Evolutionary conservation across 2,113 vertebrate species (phyloP), one percentile per base, ranked within the genome.

Genomic region (Cepphus grylle): DNA sequence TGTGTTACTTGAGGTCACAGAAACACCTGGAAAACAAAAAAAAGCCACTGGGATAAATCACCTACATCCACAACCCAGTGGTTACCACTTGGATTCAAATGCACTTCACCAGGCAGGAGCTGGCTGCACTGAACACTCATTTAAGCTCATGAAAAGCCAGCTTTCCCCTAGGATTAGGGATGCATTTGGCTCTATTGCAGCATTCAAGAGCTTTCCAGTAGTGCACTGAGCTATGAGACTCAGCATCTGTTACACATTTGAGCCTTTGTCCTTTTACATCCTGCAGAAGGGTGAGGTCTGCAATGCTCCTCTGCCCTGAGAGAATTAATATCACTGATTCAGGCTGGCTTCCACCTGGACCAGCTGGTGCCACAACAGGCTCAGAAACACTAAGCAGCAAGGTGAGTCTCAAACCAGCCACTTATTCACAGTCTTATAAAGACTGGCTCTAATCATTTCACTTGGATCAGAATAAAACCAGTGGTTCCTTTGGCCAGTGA

Each of bases 1-100:
- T 65, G 98, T 98, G 96, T 98, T 98, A 95, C 96, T 98, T 86
- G 98, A 99, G 83, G 99, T 99, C 93, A 98, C 99, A 8, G 99
- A 99, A 83, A 99, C 98, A 96, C 99, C 99, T 98, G 98, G 29
- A 95, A 95, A 86, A 88, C 55, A 79, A 87, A 92, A 74, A 79
- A 83, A 88, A 84, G 58, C 21, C 59, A 38, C 27, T 27, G n/a
- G 63, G 12, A 78, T 76, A 72, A 45, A 71, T 61, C 32, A 61
- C 11, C 10, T 20, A 27, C 1, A 2, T n/a, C 65, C 55, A 58
- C 2, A 3, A 58, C 6, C 18, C 32, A 84, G 21, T 0, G 0
- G 50, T 40, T 83, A 84, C 12, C 1, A 2, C 40, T 8, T 10
- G 1, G 23, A 69, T 66, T 85, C 71, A 65, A 87, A 81, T 2